phyloP scores from a whole-genome alignment of 2,113 vertebrate genomes.

The Hippopotamus amphibius region DNA sequence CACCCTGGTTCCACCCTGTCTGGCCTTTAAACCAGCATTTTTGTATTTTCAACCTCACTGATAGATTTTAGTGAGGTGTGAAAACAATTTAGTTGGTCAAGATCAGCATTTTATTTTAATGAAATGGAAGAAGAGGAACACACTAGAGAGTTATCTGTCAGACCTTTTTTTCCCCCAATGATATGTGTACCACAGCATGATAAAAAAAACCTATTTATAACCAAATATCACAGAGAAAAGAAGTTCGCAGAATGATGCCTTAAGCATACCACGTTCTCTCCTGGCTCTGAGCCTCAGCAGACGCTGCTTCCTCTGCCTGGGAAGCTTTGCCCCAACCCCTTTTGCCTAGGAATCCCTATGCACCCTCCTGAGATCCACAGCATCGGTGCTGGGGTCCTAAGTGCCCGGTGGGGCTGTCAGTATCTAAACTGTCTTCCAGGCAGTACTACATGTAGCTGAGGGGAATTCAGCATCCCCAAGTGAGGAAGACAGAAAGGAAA shows the following conservation, averaged over 20 bases:
- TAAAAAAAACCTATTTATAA: not conserved
- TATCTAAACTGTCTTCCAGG: not conserved
- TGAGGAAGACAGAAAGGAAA: not conserved
- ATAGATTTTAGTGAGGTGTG: not conserved
- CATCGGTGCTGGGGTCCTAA: no score
- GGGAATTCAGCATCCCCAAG: not conserved
- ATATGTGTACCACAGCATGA: not conserved
- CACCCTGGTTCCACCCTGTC: not conserved
- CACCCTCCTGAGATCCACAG: not conserved
- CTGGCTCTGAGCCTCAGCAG: not conserved
- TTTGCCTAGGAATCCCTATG: not conserved
- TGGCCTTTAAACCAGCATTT: not conserved
- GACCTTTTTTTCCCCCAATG: not conserved
- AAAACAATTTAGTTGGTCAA: constrained; percentile 27
- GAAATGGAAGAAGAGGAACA: not conserved
- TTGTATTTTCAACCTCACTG: not conserved
- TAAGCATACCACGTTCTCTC: not conserved
- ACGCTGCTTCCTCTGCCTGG: not conserved
- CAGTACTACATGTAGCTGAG: not conserved
- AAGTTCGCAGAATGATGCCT: not conserved
- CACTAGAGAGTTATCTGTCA: not conserved
- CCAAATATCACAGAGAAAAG: not conserved
- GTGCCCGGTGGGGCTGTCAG: not conserved
- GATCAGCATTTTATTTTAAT: constrained; percentile 52
- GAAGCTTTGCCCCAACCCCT: not conserved